Conservation (phyloP, 2,113 vertebrate species). For the Colius striatus region DNA sequence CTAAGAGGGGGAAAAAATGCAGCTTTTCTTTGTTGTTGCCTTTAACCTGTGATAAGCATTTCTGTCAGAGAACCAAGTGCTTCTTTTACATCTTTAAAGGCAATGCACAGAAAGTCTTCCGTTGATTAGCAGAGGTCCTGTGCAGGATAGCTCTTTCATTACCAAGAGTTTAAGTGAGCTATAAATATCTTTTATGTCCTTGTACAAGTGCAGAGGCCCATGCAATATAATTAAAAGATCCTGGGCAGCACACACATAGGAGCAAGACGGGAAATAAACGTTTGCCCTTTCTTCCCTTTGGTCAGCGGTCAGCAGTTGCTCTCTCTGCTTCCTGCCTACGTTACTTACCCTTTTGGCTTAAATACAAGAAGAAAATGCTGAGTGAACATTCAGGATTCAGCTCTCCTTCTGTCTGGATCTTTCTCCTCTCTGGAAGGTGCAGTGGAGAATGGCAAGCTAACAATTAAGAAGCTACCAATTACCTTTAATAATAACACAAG, state of each 20-base stretch:
- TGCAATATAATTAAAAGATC: slow-evolving; percentile 69
- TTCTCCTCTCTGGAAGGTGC: slow-evolving; percentile 11
- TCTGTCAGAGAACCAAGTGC: neutral
- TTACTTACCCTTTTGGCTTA: slow-evolving; percentile 44
- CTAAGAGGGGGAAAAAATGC: neutral
- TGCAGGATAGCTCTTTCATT: slow-evolving; percentile 38
- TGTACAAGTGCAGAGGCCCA: slow-evolving; percentile 42
- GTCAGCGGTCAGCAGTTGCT: slow-evolving; percentile 36
- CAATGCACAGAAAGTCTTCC: slow-evolving; percentile 28
- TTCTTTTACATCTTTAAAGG: slow-evolving; percentile 32
- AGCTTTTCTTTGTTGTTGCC: neutral
- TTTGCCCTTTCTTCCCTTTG: slow-evolving; percentile 62
- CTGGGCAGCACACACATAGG: neutral
- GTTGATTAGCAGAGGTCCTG: slow-evolving; percentile 52
- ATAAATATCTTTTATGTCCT: slow-evolving; percentile 70
- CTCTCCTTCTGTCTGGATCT: neutral
- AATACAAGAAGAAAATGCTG: neutral
- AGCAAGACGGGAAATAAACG: slow-evolving; percentile 28
- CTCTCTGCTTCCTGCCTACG: neutral
- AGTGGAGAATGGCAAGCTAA: neutral
- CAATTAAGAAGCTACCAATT: slow-evolving; percentile 17
- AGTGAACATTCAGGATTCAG: neutral
- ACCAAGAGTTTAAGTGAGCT: slow-evolving; percentile 55
- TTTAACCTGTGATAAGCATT: neutral
- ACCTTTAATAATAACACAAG: slow-evolving; percentile 7